A percentile compares a stretch with the other conserved stretches of the same genome.
These are phyloP conservation scores for Magallana nippona DNA, from an alignment of 2,888 invertebrate species.

Conservation along the genomic window DNA sequence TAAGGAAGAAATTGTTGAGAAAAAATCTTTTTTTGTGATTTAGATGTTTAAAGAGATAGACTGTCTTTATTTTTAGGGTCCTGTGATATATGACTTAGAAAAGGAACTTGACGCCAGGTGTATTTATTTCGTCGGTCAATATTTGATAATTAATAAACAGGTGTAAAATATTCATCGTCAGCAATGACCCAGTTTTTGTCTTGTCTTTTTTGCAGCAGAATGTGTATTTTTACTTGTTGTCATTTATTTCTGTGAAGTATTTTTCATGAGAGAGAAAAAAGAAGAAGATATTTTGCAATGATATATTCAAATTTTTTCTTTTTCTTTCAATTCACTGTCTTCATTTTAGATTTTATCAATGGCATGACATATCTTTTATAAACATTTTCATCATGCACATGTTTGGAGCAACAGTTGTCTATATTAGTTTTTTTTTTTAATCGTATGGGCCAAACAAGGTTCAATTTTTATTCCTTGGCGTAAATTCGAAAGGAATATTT, in stretches of 20 bases:
- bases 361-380: constrained; percentile 24
- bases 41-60: constrained; percentile 17
- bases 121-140: constrained; percentile 17
- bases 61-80: neutral
- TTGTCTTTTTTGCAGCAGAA: constrained; percentile 28
- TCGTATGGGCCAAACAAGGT: neutral
- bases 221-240: constrained; percentile 30
- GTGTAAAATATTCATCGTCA: constrained; percentile 15
- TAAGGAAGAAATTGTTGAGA: neutral
- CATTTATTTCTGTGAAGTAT: constrained; percentile 29
- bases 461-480: neutral
- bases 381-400: neutral
- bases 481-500: constrained; percentile 1
- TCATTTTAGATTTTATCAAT: constrained; percentile 24
- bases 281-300: constrained; percentile 3
- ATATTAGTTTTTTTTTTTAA: neutral
- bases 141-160: neutral
- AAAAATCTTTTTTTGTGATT: constrained; percentile 18
- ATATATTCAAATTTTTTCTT: neutral
- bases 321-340: constrained; percentile 11
- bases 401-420: neutral
- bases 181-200: constrained; percentile 12
- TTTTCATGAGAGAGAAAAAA: neutral
- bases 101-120: neutral
- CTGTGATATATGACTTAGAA: constrained; percentile 1